Percentiles rank a stretch among this genome's conserved stretches.
phyloP scores from a whole-genome alignment of 2,797 vertebrate genomes.

The Sphenopsis melanotis region DNA sequence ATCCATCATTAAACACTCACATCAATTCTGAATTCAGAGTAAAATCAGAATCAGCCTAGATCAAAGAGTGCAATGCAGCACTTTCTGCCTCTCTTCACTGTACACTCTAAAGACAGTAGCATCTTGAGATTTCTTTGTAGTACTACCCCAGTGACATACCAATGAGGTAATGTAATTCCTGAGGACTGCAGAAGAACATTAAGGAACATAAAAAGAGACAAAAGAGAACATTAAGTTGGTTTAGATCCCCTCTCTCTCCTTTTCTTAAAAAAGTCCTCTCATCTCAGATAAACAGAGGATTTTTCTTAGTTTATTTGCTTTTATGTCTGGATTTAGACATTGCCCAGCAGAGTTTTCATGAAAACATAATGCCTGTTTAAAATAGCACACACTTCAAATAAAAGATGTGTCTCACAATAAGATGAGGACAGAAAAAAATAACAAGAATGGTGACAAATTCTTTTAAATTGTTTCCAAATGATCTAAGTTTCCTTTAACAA shows the following conservation, averaged over 20 bases:
- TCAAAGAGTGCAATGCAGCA: background rate
- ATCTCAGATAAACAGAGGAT: background rate
- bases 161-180: background rate
- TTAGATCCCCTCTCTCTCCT: background rate
- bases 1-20: background rate
- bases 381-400: conserved; percentile 5
- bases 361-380: background rate
- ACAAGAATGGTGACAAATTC: background rate
- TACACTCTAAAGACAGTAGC: background rate
- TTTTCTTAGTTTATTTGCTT: conserved; percentile 36
- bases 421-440: background rate
- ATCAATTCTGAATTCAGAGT: background rate
- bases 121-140: background rate
- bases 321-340: background rate
- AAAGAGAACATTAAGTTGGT: background rate
- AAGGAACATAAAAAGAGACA: background rate
- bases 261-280: background rate
- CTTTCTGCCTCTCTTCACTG: background rate
- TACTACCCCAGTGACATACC: background rate
- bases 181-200: background rate
- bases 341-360: background rate
- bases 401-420: background rate
- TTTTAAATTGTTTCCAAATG: background rate
- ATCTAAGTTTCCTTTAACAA: background rate
- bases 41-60: background rate